Evolutionary conservation across 2,888 invertebrate species (phyloP).

Genomic region (Notocelia uddmanniana): DNA sequence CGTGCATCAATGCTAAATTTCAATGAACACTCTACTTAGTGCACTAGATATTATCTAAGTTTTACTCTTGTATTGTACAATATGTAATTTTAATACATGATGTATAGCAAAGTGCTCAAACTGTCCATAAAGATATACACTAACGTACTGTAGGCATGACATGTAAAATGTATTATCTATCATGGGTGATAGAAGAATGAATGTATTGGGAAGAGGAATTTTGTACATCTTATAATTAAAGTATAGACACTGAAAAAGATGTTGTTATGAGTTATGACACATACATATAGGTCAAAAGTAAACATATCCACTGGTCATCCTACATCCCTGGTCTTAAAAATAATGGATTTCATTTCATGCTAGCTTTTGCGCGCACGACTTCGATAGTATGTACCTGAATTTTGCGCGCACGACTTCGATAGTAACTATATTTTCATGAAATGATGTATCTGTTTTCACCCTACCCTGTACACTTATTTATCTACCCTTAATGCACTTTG

Average conservation of each 20-base stretch:
- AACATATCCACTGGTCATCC: too few species aligned
- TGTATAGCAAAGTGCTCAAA: constrained; percentile 57
- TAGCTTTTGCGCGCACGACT: too few species aligned
- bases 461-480: too few species aligned
- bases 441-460: too few species aligned
- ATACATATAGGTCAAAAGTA: constrained; percentile 23
- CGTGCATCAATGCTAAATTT: constrained; percentile 64
- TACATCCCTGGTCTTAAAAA: not conserved
- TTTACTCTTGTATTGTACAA: constrained; percentile 42
- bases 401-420: too few species aligned
- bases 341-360: not conserved
- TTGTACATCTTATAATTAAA: constrained; percentile 52
- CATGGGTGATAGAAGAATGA: constrained; percentile 51
- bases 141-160: constrained; percentile 57
- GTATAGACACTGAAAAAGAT: constrained; percentile 59
- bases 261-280: constrained; percentile 29
- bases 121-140: constrained; percentile 15
- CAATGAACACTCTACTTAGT: constrained; percentile 65
- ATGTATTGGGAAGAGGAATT: constrained; percentile 65
- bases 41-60: constrained; percentile 62
- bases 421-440: too few species aligned
- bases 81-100: constrained; percentile 34
- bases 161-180: constrained; percentile 46
- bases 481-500: too few species aligned
- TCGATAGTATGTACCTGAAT: too few species aligned